Evolutionary conservation across 1,140 invertebrate genomes (phyloP), one percentile per base, ranked within the genome.

Genomic region (Doryteuthis pealeii): DNA sequence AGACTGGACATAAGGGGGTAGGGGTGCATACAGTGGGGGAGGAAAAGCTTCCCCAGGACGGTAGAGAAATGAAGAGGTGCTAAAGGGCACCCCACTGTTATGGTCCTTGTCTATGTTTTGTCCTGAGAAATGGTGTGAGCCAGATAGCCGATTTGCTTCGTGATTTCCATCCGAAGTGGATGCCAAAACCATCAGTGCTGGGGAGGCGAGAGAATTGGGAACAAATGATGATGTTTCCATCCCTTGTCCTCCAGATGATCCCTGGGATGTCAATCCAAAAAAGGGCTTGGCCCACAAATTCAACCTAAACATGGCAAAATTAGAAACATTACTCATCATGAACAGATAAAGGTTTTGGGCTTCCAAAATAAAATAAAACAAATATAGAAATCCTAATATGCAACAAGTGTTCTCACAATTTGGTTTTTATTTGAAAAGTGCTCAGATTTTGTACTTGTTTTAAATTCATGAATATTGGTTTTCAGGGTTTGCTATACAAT

Each of bases 181-280:
- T 85, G 86, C 87, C 70, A 94, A 92, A 74, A 94, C 93, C 89
- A 94, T 93, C 85, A 94, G 89, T 84, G 92, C 92, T 77, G 93
- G 93, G 81, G 93, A 93, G 87, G 92, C 91, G 84, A 93, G 89
- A 86, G 93, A 92, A 83, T 91, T 92, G 76, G 91, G 91, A 83
- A 92, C 89, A 84, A 92, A 92, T 69, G 91, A 89, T 77, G 91
- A 91, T 88, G 91, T 92, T 86, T 92, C 91, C 91, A 92, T 92
- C 4, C 79, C 81, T 69, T 74, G 74, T n/a, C 74, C 73, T 58
- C 77, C 79, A 2, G 54, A 62, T 15, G 54, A n/a, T 68, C 66
- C 66, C 30, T 68, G 66, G n/a, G 80, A 73, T 73, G 81, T 75
- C 45, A 78, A 71, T 73, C 80, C 76, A 65, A 87, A 81, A 78